Evolutionary conservation across 2,797 vertebrate genomes (phyloP).

Genomic region (Glyptemys insculpta): DNA sequence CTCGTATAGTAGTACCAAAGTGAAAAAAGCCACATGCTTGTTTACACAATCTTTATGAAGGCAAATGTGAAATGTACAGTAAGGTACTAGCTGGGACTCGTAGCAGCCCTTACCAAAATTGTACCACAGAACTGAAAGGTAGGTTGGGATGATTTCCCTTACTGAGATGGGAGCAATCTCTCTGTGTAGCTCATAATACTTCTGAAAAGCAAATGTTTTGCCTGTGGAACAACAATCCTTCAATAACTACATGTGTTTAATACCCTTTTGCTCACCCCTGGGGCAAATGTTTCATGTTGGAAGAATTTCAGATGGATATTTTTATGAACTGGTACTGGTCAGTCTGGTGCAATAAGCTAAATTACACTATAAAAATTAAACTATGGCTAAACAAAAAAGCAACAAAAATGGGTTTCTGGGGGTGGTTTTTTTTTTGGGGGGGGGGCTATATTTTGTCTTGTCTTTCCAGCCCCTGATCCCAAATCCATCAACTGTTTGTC

Average conservation of each 20-base stretch:
- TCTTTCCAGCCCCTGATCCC: not conserved
- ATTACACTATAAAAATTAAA: not conserved
- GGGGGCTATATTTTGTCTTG: not conserved
- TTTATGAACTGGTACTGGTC: not conserved
- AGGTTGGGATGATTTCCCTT: not conserved
- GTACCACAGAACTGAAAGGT: not conserved
- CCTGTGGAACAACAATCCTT: not conserved
- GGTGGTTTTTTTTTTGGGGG: not conserved
- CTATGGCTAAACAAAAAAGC: not conserved
- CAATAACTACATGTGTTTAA: not conserved
- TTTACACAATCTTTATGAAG: not conserved
- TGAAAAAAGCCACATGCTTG: not conserved
- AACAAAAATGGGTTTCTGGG: not conserved
- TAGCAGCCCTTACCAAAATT: not conserved
- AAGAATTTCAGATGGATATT: accelerated
- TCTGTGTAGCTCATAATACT: not conserved
- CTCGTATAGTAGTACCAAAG: not conserved
- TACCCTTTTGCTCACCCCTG: not conserved
- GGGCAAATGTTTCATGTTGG: not conserved
- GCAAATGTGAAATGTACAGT: not conserved
- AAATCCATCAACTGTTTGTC: not conserved
- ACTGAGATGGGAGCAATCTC: not conserved
- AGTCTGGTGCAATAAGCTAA: not conserved
- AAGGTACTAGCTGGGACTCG: accelerated
- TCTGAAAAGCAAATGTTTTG: not conserved